Evolutionary conservation across 2,113 vertebrate species (phyloP).

Genomic region (Acrocephalus kingi): DNA sequence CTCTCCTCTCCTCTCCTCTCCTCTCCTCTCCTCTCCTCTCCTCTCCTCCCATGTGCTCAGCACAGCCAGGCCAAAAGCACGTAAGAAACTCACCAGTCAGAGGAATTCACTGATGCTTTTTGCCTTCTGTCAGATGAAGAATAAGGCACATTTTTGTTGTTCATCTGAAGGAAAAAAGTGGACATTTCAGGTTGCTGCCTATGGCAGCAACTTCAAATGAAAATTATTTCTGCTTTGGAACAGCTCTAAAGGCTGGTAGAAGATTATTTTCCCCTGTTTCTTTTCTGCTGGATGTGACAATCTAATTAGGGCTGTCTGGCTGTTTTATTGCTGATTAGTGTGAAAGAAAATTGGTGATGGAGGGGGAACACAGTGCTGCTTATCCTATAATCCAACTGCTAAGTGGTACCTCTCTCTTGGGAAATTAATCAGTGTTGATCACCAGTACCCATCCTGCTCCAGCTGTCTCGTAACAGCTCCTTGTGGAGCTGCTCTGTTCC

Average conservation of each 20-base stretch:
- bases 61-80: not conserved
- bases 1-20: not conserved
- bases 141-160: not conserved
- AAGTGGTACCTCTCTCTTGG: not conserved
- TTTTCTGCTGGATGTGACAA: not conserved
- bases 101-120: not conserved
- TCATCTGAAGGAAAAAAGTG: not conserved
- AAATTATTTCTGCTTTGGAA: not conserved
- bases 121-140: not conserved
- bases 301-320: not conserved
- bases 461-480: not conserved
- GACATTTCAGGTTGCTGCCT: not conserved
- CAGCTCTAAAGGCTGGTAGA: not conserved
- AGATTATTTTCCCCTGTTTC: not conserved
- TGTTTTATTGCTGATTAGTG: not conserved
- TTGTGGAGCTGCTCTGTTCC: not conserved
- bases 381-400: not conserved
- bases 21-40: too few relatives aligned
- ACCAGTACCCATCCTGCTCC: not conserved
- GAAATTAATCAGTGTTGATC: rapidly evolving
- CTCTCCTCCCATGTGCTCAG: not conserved
- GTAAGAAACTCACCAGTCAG: not conserved
- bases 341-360: not conserved
- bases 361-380: not conserved
- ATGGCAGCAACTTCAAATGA: not conserved